These are phyloP conservation scores for Mesorhabditis belari DNA, from an alignment of 2,888 invertebrate species.

Conservation along the genomic window DNA sequence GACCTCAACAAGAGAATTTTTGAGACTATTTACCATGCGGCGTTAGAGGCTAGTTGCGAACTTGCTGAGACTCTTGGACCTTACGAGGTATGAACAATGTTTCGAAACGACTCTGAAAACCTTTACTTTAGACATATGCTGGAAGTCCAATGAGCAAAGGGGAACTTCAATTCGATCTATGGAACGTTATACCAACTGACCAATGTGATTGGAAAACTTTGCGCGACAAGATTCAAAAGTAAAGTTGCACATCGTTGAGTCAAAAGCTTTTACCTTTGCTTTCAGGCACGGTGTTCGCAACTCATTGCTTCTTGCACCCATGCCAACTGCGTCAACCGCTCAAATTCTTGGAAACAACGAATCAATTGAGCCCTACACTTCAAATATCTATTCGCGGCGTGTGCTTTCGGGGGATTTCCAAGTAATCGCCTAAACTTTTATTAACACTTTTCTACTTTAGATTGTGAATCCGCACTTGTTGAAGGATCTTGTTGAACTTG, in stretches of 20 bases:
- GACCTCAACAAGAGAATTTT: conserved; percentile 88
- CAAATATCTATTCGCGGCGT: conserved; percentile 86
- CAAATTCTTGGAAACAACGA: conserved; percentile 99
- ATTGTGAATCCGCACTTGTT: conserved; percentile 92
- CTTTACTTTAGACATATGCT: conserved; percentile 79
- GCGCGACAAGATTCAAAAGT: conserved; percentile 74
- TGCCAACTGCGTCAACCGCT: conserved; percentile 98
- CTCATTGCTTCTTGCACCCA: conserved; percentile 85
- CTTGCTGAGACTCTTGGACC: conserved; percentile 68
- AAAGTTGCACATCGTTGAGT: conserved; percentile 27
- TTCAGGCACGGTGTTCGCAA: conserved; percentile 76
- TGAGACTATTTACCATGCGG: conserved; percentile 94
- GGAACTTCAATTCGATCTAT: conserved; percentile 94
- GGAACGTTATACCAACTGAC: conserved; percentile 67
- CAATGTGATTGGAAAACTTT: conserved; percentile 78
- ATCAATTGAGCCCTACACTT: conserved; percentile 94
- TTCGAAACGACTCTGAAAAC: no score
- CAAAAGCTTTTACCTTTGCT: no score
- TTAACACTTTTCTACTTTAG: conserved; percentile 56
- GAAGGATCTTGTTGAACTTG: conserved; percentile 80
- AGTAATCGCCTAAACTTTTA: conserved; percentile 3
- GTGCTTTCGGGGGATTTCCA: conserved; percentile 67
- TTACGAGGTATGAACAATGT: no score
- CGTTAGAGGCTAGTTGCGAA: conserved; percentile 89
- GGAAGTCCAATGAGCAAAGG: conserved; percentile 91